These are phyloP conservation scores for Stenoptilia bipunctidactyla DNA, from an alignment of 2,888 invertebrate species.

Conservation along the genomic window DNA sequence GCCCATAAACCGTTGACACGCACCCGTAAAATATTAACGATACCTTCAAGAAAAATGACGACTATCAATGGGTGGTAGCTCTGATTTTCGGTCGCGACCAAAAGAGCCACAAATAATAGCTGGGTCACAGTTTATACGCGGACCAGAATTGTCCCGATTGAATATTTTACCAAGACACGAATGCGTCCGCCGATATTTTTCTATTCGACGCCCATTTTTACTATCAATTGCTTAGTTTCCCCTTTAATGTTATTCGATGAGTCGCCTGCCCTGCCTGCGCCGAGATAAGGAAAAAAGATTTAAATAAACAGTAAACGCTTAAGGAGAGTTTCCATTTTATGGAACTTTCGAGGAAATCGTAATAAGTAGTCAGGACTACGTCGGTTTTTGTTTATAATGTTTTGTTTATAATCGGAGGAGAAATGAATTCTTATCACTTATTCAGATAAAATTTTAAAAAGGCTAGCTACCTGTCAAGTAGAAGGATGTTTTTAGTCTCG, in stretches of 20 bases:
- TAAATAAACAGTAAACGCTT: slow-evolving; percentile 15
- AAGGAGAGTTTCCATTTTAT: no score
- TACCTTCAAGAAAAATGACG: slow-evolving; percentile 67
- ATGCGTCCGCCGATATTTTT: slow-evolving; percentile 65
- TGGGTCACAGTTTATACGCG: slow-evolving; percentile 64
- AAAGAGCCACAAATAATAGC: slow-evolving; percentile 66
- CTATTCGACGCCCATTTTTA: slow-evolving; percentile 63
- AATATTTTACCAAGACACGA: slow-evolving; percentile 70
- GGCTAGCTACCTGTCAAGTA: no score
- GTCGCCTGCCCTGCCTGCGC: slow-evolving; percentile 21
- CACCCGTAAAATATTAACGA: slow-evolving; percentile 70
- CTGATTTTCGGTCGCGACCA: slow-evolving; percentile 31
- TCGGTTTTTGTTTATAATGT: no score
- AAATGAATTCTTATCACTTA: no score
- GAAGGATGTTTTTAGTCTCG: no score
- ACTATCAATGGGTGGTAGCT: slow-evolving; percentile 48
- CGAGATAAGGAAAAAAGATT: slow-evolving; percentile 16
- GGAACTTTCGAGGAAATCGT: no score
- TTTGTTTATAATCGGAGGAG: no score
- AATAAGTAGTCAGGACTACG: no score
- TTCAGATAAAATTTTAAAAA: no score
- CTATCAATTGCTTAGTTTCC: slow-evolving; percentile 68
- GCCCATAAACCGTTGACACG: slow-evolving; percentile 67
- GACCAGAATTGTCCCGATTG: slow-evolving; percentile 67
- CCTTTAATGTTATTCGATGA: slow-evolving; percentile 59